Conservation (phyloP, 2,113 vertebrate species). For the Spermophilus dauricus region DNA sequence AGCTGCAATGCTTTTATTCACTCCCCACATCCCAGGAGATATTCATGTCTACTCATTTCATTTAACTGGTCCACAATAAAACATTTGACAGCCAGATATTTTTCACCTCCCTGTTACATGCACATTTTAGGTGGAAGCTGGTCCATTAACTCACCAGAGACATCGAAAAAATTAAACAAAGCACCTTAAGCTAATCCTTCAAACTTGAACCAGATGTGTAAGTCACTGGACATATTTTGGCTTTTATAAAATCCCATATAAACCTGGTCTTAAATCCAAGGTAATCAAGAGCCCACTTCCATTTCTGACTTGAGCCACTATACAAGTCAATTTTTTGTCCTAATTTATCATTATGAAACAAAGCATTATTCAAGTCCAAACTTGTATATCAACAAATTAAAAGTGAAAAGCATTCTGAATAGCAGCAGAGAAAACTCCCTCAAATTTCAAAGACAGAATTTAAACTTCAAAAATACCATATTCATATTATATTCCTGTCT, state of each 20-base stretch:
- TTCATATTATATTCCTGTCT: background rate
- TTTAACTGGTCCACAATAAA: conserved; percentile 45
- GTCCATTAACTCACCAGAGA: background rate
- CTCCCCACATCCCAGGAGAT: background rate
- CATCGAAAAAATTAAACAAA: background rate
- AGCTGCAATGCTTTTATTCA: background rate
- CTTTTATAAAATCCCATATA: background rate
- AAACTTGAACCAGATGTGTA: background rate
- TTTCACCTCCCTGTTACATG: background rate
- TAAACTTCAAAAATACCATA: conserved; percentile 24
- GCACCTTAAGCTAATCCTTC: conserved; percentile 23
- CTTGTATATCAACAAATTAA: conserved; percentile 25
- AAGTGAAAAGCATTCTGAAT: conserved; percentile 55
- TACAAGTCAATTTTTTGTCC: conserved; percentile 15
- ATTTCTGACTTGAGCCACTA: background rate
- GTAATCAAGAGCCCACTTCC: conserved; percentile 43
- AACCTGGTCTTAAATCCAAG: conserved; percentile 22
- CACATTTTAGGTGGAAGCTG: background rate
- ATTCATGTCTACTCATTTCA: background rate
- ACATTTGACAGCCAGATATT: background rate
- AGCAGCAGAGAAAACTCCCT: conserved; percentile 1
- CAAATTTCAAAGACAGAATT: conserved; percentile 24
- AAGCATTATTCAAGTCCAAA: background rate
- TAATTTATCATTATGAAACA: conserved; percentile 23
- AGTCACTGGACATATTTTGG: background rate